Conservation (phyloP, 2,888 invertebrate species). For the Conchocele bisecta region DNA sequence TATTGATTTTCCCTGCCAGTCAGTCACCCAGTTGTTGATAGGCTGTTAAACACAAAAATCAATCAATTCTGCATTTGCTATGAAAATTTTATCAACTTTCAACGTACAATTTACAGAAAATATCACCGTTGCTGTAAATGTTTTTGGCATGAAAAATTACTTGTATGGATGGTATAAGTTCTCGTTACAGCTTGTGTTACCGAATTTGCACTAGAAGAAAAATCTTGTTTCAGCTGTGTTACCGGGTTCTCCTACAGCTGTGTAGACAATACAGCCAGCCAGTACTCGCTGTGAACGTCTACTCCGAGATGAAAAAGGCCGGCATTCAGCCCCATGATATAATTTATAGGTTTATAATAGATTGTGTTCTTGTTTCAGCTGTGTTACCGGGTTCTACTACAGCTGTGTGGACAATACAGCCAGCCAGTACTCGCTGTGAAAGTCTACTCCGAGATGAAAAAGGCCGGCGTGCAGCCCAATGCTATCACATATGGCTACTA, state of each 20-base stretch:
- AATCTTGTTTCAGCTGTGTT: constrained; percentile 91
- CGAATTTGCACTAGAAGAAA: neutral
- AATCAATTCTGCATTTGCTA: too few species aligned
- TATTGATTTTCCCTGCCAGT: too few species aligned
- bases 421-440: constrained; percentile 97
- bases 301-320: constrained; percentile 87
- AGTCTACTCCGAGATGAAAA: constrained; percentile 86
- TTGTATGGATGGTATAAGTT: too few species aligned
- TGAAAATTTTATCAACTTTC: too few species aligned
- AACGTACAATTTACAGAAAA: too few species aligned
- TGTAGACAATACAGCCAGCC: constrained; percentile 98
- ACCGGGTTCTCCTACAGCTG: constrained; percentile 98
- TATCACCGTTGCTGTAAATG: too few species aligned
- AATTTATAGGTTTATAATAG: constrained; percentile 90
- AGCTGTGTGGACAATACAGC: constrained; percentile 96
- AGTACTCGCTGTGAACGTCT: constrained; percentile 93
- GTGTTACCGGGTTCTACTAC: constrained; percentile 99
- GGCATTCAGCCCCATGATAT: constrained; percentile 98
- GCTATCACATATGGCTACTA: constrained; percentile 98
- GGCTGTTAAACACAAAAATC: too few species aligned
- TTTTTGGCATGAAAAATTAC: too few species aligned
- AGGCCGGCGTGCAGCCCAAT: constrained; percentile 96
- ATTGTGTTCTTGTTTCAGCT: constrained; percentile 85
- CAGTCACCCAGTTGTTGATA: too few species aligned
- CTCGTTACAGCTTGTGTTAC: neutral